Evolutionary conservation across 2,113 vertebrate species (phyloP), one percentile per base, ranked within the genome.

Genomic region (Ictidomys tridecemlineatus): DNA sequence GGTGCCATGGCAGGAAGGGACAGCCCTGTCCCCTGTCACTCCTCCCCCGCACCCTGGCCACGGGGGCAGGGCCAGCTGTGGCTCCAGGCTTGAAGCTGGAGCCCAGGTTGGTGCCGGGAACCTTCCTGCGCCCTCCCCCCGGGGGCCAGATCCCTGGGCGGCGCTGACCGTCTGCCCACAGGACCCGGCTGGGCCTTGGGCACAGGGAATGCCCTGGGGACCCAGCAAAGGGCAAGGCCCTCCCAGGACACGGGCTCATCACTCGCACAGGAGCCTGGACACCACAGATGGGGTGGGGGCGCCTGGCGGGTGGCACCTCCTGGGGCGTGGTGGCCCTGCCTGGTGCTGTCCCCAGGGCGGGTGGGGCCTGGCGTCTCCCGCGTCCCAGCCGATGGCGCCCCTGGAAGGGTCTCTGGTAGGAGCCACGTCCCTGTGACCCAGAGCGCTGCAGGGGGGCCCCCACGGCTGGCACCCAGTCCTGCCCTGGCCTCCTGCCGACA

Each of bases 211-310:
- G 12, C 2, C 0, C 17, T 5, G 3, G 37, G 4, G 18, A 45
- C 76, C 69, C 20, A 0, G 26, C 2, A 2, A n/a, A n/a, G 22
- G 37, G 17, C 1, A 3, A 73, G 61, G 2, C 0, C 37, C 63
- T 70, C 67, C 67, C 58, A 89, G 87, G 91, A 73, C 85, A 89
- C 34, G 26, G n/a, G 0, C 45, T 86, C 78, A 58, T 90, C 48
- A 51, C 32, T 12, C 63, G 83, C 83, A 53, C 34, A 32, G 2
- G 6, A 39, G 45, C 56, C 7, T 51, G 8, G 58, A 2, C 58
- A 8, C 22, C 7, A 6, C 61, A 85, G 63, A 28, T 0, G 30
- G 85, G 67, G 74, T 37, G 1, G 2, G 53, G 13, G 14, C 12
- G 3, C 48, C 48, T 4, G 4, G 39, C 39, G 39, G 39, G 39